phyloP scores from a whole-genome alignment of 2,113 vertebrate genomes.

The Eolophus roseicapilla region DNA sequence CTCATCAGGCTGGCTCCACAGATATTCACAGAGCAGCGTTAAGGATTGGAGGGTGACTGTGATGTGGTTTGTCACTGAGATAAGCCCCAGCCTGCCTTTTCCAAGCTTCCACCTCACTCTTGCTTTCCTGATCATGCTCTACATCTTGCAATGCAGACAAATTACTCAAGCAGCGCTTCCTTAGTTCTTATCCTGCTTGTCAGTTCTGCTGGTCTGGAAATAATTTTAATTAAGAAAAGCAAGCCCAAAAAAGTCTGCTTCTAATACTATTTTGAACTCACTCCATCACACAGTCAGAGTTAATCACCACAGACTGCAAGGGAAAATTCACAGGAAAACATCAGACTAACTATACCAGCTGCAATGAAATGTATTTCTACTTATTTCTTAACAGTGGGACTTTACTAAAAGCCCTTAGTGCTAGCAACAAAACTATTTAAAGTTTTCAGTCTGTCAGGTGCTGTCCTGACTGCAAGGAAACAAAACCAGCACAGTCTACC shows the following conservation, averaged over 20 bases:
- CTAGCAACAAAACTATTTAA: not conserved
- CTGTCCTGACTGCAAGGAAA: not conserved
- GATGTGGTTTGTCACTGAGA: not conserved
- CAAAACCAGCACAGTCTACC: not conserved
- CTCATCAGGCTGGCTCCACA: not conserved
- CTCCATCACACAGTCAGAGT: not conserved
- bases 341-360: not conserved
- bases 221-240: not conserved
- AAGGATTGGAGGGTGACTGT: not conserved
- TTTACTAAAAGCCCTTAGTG: not conserved
- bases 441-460: not conserved
- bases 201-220: not conserved
- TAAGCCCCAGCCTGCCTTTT: not conserved
- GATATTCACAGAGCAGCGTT: not conserved
- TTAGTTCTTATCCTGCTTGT: not conserved
- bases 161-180: fast-evolving
- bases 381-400: not conserved
- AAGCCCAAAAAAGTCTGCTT: not conserved
- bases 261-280: not conserved
- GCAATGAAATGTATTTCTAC: not conserved
- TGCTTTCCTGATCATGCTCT: not conserved
- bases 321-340: not conserved
- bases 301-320: not conserved
- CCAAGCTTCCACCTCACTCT: not conserved
- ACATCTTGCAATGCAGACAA: not conserved